Conservation (phyloP, 2,113 vertebrate genomes). For the Mirounga angustirostris region DNA sequence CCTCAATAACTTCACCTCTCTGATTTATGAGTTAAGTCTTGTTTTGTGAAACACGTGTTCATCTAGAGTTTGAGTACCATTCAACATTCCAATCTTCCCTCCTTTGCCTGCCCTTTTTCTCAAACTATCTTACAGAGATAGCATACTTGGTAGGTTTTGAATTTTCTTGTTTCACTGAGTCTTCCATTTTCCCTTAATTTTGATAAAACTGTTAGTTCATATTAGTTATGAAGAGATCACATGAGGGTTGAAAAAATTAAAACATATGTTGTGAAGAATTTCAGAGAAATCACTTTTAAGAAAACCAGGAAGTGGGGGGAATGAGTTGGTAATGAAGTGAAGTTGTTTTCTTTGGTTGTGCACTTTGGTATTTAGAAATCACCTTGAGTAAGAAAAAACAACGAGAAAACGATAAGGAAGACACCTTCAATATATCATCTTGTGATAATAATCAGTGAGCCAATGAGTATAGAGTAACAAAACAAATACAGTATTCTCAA, state of each 20-base stretch:
- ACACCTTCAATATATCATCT: slow-evolving; percentile 72
- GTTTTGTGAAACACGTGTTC: background rate
- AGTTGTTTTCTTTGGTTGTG: slow-evolving; percentile 8
- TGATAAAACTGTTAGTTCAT: background rate
- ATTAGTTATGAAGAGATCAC: background rate
- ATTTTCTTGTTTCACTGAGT: background rate
- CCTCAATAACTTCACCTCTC: background rate
- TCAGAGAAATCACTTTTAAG: background rate
- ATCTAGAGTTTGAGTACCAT: background rate
- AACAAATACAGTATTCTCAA: slow-evolving; percentile 60
- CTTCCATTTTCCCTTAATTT: background rate
- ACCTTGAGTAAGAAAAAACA: slow-evolving; percentile 66
- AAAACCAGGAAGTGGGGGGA: background rate
- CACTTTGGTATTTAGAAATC: slow-evolving; percentile 72
- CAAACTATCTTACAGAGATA: background rate
- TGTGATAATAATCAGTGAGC: slow-evolving; percentile 71
- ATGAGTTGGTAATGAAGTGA: background rate
- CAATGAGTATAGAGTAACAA: slow-evolving; percentile 33
- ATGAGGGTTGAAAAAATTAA: background rate
- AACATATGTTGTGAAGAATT: background rate
- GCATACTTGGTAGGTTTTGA: background rate
- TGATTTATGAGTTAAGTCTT: background rate
- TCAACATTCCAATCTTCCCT: background rate
- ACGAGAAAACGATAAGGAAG: slow-evolving; percentile 60
- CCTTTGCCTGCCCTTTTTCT: background rate